Conservation (phyloP, 2,113 vertebrate species). For the Chionomys nivalis region DNA sequence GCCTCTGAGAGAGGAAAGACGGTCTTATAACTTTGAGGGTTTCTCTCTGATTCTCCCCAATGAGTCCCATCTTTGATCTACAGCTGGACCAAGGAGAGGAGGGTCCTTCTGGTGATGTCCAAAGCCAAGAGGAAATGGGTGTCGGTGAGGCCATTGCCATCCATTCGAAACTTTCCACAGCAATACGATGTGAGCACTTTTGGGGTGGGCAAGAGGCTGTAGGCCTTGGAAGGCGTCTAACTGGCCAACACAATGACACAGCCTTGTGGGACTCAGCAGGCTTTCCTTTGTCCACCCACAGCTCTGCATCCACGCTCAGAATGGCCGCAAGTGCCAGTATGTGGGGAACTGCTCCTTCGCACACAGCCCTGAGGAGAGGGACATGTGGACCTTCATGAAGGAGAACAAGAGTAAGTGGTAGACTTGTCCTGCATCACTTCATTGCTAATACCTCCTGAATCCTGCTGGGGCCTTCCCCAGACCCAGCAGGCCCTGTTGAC, state of each 20-base stretch:
- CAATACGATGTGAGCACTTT: slow-evolving; percentile 92
- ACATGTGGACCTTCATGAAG: slow-evolving; percentile 99
- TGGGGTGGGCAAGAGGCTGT: not conserved
- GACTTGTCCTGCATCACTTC: fast-evolving
- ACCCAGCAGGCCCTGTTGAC: fast-evolving
- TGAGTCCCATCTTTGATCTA: slow-evolving; percentile 21
- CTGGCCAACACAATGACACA: fast-evolving
- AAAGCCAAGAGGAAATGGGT: slow-evolving; percentile 95
- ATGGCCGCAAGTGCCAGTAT: slow-evolving; percentile 93
- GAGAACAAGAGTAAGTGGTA: slow-evolving; percentile 93
- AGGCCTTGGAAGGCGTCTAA: not conserved
- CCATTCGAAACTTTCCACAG: slow-evolving; percentile 91
- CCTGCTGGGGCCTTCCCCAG: not conserved
- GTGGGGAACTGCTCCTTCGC: slow-evolving; percentile 95
- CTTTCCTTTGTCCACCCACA: slow-evolving; percentile 64
- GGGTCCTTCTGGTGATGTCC: slow-evolving; percentile 93
- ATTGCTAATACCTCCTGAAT: not conserved
- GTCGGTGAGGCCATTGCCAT: slow-evolving; percentile 93
- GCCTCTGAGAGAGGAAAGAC: not conserved
- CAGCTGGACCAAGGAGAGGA: slow-evolving; percentile 96
- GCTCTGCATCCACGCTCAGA: slow-evolving; percentile 94
- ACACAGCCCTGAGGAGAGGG: slow-evolving; percentile 95
- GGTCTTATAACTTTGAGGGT: not conserved
- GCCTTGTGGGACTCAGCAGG: not conserved
- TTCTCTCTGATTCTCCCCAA: not conserved